Evolutionary conservation across 2,888 invertebrate genomes (phyloP).

Genomic region (Xestia sexstrigata): DNA sequence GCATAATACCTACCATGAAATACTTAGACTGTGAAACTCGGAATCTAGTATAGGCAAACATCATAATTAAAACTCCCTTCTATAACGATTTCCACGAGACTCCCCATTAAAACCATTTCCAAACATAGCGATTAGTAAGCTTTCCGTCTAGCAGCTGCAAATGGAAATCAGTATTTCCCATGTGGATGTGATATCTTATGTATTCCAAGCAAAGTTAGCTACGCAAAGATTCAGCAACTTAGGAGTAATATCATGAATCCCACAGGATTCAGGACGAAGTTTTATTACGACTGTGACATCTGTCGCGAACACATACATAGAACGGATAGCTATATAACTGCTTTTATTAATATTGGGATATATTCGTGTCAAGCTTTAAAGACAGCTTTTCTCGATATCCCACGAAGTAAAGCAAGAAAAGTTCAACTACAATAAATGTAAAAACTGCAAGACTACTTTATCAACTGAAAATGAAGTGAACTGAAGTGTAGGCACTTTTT

Average conservation of each 20-base stretch:
- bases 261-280: constrained; percentile 72
- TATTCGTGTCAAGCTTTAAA: constrained; percentile 40
- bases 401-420: not conserved
- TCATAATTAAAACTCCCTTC: too few relatives aligned
- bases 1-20: not conserved
- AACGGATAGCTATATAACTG: constrained; percentile 65
- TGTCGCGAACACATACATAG: constrained; percentile 66
- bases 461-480: not conserved
- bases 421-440: not conserved
- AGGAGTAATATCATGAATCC: constrained; percentile 67
- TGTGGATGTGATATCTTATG: constrained; percentile 17
- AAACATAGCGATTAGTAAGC: not conserved
- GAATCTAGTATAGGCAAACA: not conserved
- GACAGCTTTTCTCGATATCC: constrained; percentile 9
- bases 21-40: not conserved
- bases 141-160: not conserved
- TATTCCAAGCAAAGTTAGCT: constrained; percentile 38
- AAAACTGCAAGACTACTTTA: not conserved
- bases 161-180: constrained; percentile 25
- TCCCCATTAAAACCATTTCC: not conserved
- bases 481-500: not conserved
- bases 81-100: too few relatives aligned
- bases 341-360: constrained; percentile 63
- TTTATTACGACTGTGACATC: constrained; percentile 80
- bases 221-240: constrained; percentile 54